phyloP scores from a whole-genome alignment of 2,888 invertebrate genomes.

The Agrotis segetum region DNA sequence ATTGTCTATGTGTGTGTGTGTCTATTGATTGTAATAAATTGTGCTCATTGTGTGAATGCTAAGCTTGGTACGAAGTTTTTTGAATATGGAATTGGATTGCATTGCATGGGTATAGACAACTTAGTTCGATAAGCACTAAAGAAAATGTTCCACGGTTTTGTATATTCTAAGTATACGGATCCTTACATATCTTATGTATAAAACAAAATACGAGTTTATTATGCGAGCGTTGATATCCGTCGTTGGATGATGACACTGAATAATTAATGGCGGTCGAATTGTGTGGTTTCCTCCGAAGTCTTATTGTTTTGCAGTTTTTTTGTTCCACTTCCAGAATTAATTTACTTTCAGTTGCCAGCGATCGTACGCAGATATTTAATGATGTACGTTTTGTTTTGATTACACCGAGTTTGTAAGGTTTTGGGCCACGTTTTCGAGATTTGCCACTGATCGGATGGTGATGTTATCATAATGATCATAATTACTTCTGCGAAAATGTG shows the following conservation, averaged over 20 bases:
- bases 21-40: slow-evolving; percentile 68
- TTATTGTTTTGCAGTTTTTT: slow-evolving; percentile 73
- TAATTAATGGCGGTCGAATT: slow-evolving; percentile 82
- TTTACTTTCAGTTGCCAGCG: slow-evolving; percentile 80
- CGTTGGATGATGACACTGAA: slow-evolving; percentile 79
- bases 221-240: slow-evolving; percentile 63
- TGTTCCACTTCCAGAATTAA: slow-evolving; percentile 84
- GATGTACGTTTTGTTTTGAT: slow-evolving; percentile 72
- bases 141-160: slow-evolving; percentile 13
- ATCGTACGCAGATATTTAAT: slow-evolving; percentile 85
- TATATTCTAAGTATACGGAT: slow-evolving; percentile 29
- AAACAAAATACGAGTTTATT: slow-evolving; percentile 64
- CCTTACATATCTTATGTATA: slow-evolving; percentile 42
- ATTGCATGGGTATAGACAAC: not conserved
- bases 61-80: slow-evolving; percentile 46
- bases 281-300: slow-evolving; percentile 69
- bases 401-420: slow-evolving; percentile 64
- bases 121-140: not conserved
- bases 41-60: slow-evolving; percentile 64
- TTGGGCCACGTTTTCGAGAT: slow-evolving; percentile 39
- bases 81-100: slow-evolving; percentile 34
- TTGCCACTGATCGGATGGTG: slow-evolving; percentile 42
- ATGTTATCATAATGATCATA: slow-evolving; percentile 27
- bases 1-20: slow-evolving; percentile 68
- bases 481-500: slow-evolving; percentile 28